phyloP scores from a whole-genome alignment of 2,888 invertebrate species.

The Octodonta nipae region DNA sequence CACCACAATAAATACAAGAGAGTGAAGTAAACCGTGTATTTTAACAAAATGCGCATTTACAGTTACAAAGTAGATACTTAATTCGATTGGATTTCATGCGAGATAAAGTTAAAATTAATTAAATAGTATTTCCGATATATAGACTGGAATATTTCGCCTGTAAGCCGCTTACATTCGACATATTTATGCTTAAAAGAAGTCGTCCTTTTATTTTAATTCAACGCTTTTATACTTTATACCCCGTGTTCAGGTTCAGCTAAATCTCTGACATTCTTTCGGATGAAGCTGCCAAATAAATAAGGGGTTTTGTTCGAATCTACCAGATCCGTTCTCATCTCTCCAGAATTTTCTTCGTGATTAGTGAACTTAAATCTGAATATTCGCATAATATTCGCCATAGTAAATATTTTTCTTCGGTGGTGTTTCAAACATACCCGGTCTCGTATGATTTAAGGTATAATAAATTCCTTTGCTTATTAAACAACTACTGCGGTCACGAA shows the following conservation, averaged over 20 bases:
- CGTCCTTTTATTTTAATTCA: slow-evolving; percentile 16
- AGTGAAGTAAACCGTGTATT: slow-evolving; percentile 10
- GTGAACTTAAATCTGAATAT: neutral
- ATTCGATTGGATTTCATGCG: slow-evolving; percentile 21
- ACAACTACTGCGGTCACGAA: no score
- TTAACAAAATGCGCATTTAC: slow-evolving; percentile 15
- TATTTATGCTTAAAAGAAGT: slow-evolving; percentile 17
- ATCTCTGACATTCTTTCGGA: slow-evolving; percentile 13
- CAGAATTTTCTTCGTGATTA: neutral
- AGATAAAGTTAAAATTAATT: slow-evolving; percentile 28
- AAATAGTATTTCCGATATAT: slow-evolving; percentile 24
- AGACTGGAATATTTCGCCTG: slow-evolving; percentile 18
- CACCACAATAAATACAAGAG: slow-evolving; percentile 7
- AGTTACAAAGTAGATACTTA: slow-evolving; percentile 21
- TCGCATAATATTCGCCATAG: no score
- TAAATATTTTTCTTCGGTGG: no score
- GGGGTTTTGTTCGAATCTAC: slow-evolving; percentile 11
- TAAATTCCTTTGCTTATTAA: no score
- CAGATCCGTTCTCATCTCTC: slow-evolving; percentile 7
- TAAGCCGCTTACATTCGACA: slow-evolving; percentile 17
- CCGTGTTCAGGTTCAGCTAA: slow-evolving; percentile 10
- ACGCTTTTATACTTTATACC: slow-evolving; percentile 11
- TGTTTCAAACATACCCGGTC: no score
- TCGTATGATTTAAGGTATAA: no score
- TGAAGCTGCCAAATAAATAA: slow-evolving; percentile 15